These are phyloP conservation scores for Cotesia typhae DNA, from an alignment of 1,140 invertebrate genomes.

Conservation along the genomic window DNA sequence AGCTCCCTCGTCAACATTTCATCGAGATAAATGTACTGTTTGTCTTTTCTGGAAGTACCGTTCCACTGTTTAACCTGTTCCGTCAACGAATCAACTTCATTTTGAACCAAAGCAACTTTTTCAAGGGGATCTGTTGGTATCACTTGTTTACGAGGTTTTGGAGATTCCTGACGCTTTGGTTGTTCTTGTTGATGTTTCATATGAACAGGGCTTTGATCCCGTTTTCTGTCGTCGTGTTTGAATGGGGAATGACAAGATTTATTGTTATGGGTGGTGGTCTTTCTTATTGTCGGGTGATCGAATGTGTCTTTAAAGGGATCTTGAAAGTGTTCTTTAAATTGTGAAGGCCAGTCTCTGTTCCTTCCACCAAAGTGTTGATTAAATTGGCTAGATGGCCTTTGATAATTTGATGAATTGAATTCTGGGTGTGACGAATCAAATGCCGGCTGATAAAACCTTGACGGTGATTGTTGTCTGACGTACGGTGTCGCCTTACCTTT, in stretches of 20 bases:
- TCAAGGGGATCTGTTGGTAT: conserved; percentile 76
- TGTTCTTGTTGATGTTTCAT: conserved; percentile 51
- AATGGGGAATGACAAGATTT: conserved; percentile 52
- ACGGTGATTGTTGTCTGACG: conserved; percentile 59
- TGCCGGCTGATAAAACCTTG: conserved; percentile 46
- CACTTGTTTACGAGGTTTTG: conserved; percentile 55
- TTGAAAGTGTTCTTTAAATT: conserved; percentile 48
- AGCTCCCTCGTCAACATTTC: conserved; percentile 94
- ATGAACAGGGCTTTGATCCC: conserved; percentile 44
- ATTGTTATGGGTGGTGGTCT: conserved; percentile 40
- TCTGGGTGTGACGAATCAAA: conserved; percentile 56
- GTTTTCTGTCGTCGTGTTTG: conserved; percentile 18
- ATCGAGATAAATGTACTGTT: conserved; percentile 88
- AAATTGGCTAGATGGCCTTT: conserved; percentile 47
- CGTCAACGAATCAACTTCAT: conserved; percentile 81
- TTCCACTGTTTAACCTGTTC: conserved; percentile 80
- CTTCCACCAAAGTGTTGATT: conserved; percentile 44
- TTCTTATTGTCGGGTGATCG: conserved; percentile 30
- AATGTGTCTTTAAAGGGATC: conserved; percentile 44
- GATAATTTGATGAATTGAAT: conserved; percentile 60
- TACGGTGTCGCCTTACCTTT: conserved; percentile 57
- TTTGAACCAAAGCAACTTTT: conserved; percentile 80
- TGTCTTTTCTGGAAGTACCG: conserved; percentile 78
- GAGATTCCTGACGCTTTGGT: conserved; percentile 48
- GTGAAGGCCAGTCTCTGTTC: conserved; percentile 45